Evolutionary conservation across 2,113 vertebrate genomes (phyloP), one percentile per base, ranked within the genome.

Genomic region (Ornithorhynchus anatinus): DNA sequence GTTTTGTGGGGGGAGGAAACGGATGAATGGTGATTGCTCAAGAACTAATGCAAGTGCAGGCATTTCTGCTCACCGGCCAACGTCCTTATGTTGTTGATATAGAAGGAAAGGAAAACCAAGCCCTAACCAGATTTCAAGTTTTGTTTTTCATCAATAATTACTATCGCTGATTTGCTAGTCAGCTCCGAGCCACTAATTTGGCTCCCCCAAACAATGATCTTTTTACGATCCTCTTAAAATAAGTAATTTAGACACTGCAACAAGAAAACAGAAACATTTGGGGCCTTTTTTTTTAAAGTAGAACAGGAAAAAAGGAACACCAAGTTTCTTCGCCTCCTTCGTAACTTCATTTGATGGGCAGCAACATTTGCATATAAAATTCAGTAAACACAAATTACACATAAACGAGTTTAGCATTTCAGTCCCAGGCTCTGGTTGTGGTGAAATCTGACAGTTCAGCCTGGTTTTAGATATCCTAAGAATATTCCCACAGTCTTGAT

Each of bases 381-480:
- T 71, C 68, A 80, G 72, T 54, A 84, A 84, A 77, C 40, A 84
- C 59, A 48, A 74, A 79, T 82, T 82, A 58, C 75, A 68, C 25
- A 79, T 60, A 80, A 73, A 73, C 69, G 80, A 75, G 60, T 76
- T 87, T 79, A 77, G 67, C 72, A 63, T 54, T 62, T 66, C 72
- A 22, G 10, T 66, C 64, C 35, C 82, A 83, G 69, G 50, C 81
- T 83, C 62, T 59, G 25, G 53, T 53, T 22, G 25, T 67, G 75
- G 67, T 43, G 25, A 83, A 85, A 74, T 50, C 68, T 81, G 77
- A 76, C 80, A 77, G 75, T 85, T 89, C 78, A 69, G 66, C 76
- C 81, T 51, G 71, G 3, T 80, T 70, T 78, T 57, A 75, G 84
- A 36, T 86, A 70, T 84, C 80, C 81, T 76, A 71, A 81, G 66